These are phyloP conservation scores for Ericerus pela DNA, from an alignment of 1,140 invertebrate genomes.

Conservation along the genomic window DNA sequence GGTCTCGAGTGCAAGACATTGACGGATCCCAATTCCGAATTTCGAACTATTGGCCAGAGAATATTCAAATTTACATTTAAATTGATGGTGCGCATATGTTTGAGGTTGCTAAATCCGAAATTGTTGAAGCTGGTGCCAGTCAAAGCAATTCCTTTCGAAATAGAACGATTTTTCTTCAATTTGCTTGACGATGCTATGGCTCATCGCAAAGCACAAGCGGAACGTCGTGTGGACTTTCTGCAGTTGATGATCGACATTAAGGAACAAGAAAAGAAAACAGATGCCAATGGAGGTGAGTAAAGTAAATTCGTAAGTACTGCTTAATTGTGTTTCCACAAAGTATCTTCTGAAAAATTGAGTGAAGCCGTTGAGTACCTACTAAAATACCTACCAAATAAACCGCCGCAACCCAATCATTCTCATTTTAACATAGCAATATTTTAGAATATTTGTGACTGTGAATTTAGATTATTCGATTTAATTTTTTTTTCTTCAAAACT, in stretches of 20 bases:
- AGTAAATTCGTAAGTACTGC: no score
- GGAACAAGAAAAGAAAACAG: background rate
- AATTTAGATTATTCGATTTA: no score
- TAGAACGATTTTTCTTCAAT: background rate
- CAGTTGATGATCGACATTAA: constrained; percentile 15
- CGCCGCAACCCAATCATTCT: no score
- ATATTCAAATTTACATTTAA: background rate
- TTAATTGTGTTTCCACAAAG: no score
- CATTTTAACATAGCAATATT: no score
- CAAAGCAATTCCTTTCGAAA: background rate
- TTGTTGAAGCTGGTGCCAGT: background rate
- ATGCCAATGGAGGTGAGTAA: background rate
- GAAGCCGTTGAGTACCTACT: no score
- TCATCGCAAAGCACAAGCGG: constrained; percentile 19
- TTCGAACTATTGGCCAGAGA: constrained; percentile 28
- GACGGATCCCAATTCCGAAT: constrained; percentile 37
- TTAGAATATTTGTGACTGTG: no score
- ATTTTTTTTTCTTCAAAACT: no score
- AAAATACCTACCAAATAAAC: no score
- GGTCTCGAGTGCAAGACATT: constrained; percentile 28
- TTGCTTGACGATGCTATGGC: constrained; percentile 20
- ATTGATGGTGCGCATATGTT: background rate
- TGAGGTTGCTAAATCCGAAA: background rate
- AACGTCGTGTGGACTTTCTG: constrained; percentile 28
- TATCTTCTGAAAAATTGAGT: no score